Conservation (phyloP, 2,113 vertebrate genomes). For the Enhydra lutris region DNA sequence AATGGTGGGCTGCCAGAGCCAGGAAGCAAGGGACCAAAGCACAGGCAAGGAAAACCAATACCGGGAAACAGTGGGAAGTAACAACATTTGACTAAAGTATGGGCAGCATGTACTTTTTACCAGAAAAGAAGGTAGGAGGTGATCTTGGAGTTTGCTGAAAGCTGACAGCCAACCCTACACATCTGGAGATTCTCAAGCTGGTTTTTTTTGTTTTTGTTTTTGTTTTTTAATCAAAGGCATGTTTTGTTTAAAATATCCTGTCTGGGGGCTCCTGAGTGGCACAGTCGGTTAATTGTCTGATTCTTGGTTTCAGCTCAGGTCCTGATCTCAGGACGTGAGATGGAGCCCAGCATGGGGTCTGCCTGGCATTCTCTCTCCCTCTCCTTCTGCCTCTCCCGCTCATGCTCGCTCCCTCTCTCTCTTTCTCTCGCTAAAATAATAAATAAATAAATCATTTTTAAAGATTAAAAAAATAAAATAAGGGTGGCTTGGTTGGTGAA, state of each 20-base stretch:
- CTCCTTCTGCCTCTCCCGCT: background rate
- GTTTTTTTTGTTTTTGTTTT: background rate
- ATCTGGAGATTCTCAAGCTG: background rate
- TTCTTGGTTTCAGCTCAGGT: background rate
- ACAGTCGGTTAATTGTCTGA: background rate
- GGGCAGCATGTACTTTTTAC: background rate
- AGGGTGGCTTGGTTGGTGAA: too few species aligned
- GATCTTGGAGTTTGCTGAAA: background rate
- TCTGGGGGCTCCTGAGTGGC: background rate
- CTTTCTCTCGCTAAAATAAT: background rate
- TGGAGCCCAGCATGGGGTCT: background rate
- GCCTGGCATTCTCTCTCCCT: background rate
- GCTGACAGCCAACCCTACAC: background rate
- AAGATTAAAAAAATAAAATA: too few species aligned
- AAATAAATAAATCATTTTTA: background rate
- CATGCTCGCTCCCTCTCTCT: background rate
- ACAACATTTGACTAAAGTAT: background rate
- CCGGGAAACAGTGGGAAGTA: background rate
- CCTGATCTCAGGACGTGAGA: background rate
- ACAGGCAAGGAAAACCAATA: background rate
- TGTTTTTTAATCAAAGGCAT: background rate
- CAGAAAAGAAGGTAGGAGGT: background rate
- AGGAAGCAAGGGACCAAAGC: background rate
- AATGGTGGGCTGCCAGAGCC: background rate
- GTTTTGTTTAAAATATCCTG: background rate